These are phyloP conservation scores for Leucoraja ocellata DNA, from an alignment of 2,797 vertebrate genomes.

Conservation along the genomic window DNA sequence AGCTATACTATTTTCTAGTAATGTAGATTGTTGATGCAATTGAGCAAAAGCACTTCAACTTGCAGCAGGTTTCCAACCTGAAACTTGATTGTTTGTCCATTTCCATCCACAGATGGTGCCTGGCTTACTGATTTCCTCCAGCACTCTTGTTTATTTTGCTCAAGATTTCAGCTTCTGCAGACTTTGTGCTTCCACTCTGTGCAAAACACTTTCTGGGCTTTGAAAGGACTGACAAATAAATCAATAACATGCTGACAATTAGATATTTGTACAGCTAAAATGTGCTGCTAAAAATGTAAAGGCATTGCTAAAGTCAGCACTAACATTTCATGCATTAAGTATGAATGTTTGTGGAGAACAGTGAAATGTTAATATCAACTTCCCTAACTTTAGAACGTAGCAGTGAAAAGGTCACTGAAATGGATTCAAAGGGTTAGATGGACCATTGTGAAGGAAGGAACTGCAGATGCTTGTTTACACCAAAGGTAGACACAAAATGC, in stretches of 20 bases:
- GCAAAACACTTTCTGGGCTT: neutral
- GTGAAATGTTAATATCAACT: neutral
- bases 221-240: neutral
- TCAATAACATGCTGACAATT: neutral
- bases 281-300: neutral
- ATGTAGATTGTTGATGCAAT: too few species aligned
- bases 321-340: neutral
- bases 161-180: too few species aligned
- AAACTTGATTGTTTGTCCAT: too few species aligned
- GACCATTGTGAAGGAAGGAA: too few species aligned
- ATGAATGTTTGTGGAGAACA: neutral
- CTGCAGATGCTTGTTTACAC: too few species aligned
- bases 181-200: too few species aligned
- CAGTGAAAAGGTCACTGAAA: neutral
- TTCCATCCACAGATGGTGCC: too few species aligned
- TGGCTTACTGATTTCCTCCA: too few species aligned
- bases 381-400: neutral
- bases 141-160: too few species aligned
- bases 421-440: neutral
- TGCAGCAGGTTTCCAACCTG: too few species aligned
- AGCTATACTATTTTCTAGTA: neutral
- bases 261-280: neutral
- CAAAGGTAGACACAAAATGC: too few species aligned
- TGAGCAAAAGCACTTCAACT: too few species aligned
- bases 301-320: neutral